Base-by-base conservation (phyloP, 2,113 vertebrate species). In the Gadus macrocephalus region DNA sequence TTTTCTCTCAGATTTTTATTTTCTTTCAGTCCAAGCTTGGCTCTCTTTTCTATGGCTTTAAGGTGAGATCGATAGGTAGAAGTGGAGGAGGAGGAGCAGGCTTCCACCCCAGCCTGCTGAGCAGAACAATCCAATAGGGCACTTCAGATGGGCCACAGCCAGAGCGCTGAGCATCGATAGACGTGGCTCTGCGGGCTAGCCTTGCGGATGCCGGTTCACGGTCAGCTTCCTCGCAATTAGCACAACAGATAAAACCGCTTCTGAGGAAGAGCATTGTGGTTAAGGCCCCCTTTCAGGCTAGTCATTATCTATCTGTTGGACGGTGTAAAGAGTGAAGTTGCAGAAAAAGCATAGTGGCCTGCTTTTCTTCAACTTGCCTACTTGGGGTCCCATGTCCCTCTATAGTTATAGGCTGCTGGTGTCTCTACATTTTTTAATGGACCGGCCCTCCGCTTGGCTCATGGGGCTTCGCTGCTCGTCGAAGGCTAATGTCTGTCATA, bases 161-260 rank as follows among this genome's bases (percentile, higher is more conserved):
- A 70, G 69, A 76, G 67, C 38, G 61, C 68, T 67, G 74, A 68
- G 59, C 85, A 86, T 89, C 70, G 78, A 83, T 70, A 60, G 64
- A 67, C 19, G 53, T 22, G 53, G 69, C 76, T 70, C 77, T 38
- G 67, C 65, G 72, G 42, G 42, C 42, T 9, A 49, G 42, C 42
- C 63, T 82, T 74, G 77, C 83, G 70, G 53, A 73, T 42, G 77
- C 64, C 69, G 76, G 62, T 74, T 74, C 53, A 14, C 64, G 79
- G 73, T 76, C 70, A 75, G 20, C 83, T 73, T 71, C 86, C 85
- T 90, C 87, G 83, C 87, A 79, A 89, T 89, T 90, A 90, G 85
- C 72, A 62, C 19, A 64, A 73, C 85, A 87, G 87, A 72, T 85
- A 76, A 86, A 88, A 78, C 77, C 86, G 82, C 80, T 85, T 75